These are phyloP conservation scores for Phyllostomus hastatus DNA, from an alignment of 2,113 vertebrate genomes.

Conservation along the genomic window DNA sequence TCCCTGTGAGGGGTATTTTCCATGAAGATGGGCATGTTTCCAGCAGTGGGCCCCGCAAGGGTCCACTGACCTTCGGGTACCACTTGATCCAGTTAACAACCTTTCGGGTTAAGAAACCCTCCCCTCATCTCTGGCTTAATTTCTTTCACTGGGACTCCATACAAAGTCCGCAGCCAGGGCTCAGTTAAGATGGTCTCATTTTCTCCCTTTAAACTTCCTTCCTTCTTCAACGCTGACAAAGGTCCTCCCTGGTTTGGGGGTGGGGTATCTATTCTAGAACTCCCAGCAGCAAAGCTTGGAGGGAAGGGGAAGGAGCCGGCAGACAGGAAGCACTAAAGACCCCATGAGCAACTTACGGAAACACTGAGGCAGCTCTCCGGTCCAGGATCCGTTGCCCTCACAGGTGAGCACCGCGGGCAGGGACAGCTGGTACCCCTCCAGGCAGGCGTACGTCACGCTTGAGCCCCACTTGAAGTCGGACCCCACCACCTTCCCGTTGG, in stretches of 20 bases:
- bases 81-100: background rate
- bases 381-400: conserved; percentile 94
- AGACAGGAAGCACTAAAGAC: accelerated
- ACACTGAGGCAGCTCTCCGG: conserved; percentile 95
- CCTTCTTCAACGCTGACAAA: background rate
- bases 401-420: conserved; percentile 94
- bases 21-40: background rate
- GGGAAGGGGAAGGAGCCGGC: background rate
- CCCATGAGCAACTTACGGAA: conserved; percentile 89
- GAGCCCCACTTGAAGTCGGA: conserved; percentile 95
- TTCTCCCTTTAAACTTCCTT: background rate
- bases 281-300: background rate
- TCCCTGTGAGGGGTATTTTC: background rate
- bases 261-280: background rate
- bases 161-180: background rate
- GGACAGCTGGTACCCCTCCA: conserved; percentile 97
- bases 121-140: background rate
- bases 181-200: background rate
- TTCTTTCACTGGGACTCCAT: background rate
- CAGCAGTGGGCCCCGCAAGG: background rate
- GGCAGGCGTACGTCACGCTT: conserved; percentile 92
- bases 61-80: background rate
- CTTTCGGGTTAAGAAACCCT: background rate
- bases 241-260: background rate
- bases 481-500: conserved; percentile 94